Conservation (phyloP, 2,888 invertebrate genomes). For the Diarsia dahlii region DNA sequence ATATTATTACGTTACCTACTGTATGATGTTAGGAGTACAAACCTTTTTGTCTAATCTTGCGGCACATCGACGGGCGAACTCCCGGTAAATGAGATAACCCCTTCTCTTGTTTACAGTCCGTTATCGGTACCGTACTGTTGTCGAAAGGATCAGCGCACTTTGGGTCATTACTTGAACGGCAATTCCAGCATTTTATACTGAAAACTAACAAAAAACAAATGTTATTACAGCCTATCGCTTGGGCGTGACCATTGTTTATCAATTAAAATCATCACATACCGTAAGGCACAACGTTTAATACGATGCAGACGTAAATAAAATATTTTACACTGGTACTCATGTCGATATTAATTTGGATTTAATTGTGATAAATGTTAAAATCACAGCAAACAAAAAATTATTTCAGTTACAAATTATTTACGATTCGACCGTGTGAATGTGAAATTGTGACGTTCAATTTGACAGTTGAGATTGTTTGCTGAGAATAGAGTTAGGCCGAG, state of each 20-base stretch:
- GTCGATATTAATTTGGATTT: neutral
- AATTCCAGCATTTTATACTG: slow-evolving; percentile 97
- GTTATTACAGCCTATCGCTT: slow-evolving; percentile 47
- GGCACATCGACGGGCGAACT: slow-evolving; percentile 95
- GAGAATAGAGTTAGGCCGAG: slow-evolving; percentile 4
- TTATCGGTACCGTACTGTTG: slow-evolving; percentile 96
- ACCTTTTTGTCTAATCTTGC: slow-evolving; percentile 97
- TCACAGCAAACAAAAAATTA: neutral
- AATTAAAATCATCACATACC: slow-evolving; percentile 67
- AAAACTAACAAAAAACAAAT: slow-evolving; percentile 82
- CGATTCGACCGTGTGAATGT: neutral
- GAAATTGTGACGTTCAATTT: slow-evolving; percentile 18
- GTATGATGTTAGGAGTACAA: slow-evolving; percentile 9
- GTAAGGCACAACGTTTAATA: slow-evolving; percentile 67
- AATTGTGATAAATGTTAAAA: neutral
- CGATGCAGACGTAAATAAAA: slow-evolving; percentile 60
- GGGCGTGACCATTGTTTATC: slow-evolving; percentile 78
- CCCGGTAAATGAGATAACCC: slow-evolving; percentile 93
- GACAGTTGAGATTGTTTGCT: slow-evolving; percentile 23
- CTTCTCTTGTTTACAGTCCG: slow-evolving; percentile 93
- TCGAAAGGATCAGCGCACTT: slow-evolving; percentile 98
- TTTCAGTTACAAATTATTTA: slow-evolving; percentile 7
- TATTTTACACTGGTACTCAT: slow-evolving; percentile 56
- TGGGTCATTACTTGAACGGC: slow-evolving; percentile 96
- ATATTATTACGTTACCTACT: neutral